Base-by-base conservation (phyloP, 2,797 vertebrate genomes). In the Echeneis naucrates region DNA sequence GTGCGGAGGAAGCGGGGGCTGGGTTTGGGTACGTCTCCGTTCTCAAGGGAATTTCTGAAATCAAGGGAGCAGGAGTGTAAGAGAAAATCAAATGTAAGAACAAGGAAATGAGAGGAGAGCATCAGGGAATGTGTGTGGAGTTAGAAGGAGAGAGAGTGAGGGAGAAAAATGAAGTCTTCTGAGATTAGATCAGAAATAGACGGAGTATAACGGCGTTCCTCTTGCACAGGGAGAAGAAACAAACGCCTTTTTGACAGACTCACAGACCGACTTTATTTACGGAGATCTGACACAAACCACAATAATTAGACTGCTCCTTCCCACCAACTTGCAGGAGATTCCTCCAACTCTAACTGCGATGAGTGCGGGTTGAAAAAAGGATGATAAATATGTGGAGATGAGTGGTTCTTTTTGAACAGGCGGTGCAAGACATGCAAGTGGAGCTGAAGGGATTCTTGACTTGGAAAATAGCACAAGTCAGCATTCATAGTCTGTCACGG, bases 121-220 rank as follows among this genome's bases (percentile, higher is more conserved):
- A 71, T 83, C 67, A 71, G 57, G 26, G 64, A 57, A 52, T 13
- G 37, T 68, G 66, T 59, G 81, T 17, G 51, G 60, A 72, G 67
- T 9, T 24, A 8, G 53, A 52, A 40, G 33, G 44, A 71, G 40
- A 48, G 50, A 51, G 58, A 45, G 58, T 9, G 48, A 68, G 26
- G 33, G 56, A 77, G 64, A 68, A 56, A 77, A 80, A 70, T 70
- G 7, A 79, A 58, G 68, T 83, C 88, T 78, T 83, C 3, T 1
- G 85, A 85, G 89, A 88, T 72, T 38, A 47, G 80, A 89, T 86
- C 86, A 85, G 76, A 89, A 88, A 90, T 89, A 88, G 78, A 74
- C 47, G 0, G 52, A 82, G 64, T 59, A 57, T 73, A 80, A 72
- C 27, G 19, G 78, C 78, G 77, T 62, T 82, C 53, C 67, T 84